Conservation (phyloP, 2,888 invertebrate genomes). For the Lithosia quadra region DNA sequence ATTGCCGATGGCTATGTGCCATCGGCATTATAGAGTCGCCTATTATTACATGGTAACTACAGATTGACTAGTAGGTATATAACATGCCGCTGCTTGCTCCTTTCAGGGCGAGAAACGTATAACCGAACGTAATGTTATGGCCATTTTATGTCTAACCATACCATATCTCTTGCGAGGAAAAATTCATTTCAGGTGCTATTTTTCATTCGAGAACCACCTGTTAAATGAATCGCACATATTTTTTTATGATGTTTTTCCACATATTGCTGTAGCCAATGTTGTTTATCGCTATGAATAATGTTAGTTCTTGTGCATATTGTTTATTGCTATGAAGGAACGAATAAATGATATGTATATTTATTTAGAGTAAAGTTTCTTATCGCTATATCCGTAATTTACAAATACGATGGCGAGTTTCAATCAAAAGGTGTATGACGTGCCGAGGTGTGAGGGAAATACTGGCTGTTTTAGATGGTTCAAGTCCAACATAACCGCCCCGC, state of each 20-base stretch:
- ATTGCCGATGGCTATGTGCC: no score
- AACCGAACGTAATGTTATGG: neutral
- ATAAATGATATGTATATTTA: neutral
- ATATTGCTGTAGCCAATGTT: neutral
- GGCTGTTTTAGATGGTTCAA: no score
- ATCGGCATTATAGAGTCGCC: no score
- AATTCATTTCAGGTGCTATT: conserved; percentile 4
- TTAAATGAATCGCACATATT: neutral
- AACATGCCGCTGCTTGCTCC: neutral
- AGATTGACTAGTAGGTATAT: no score
- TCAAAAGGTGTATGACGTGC: no score
- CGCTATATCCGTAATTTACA: neutral
- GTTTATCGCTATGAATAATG: neutral
- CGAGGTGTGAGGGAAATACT: no score
- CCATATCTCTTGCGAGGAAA: neutral
- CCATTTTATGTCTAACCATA: neutral
- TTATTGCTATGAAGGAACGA: neutral
- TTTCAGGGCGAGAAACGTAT: neutral
- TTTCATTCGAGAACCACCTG: neutral
- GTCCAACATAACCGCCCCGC: no score
- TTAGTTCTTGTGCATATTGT: neutral
- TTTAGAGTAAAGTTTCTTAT: neutral
- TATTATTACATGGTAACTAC: neutral
- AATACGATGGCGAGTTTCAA: neutral
- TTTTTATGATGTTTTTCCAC: conserved; percentile 2